phyloP scores from a whole-genome alignment of 1,140 invertebrate genomes.

The Drosophila fuyamai region DNA sequence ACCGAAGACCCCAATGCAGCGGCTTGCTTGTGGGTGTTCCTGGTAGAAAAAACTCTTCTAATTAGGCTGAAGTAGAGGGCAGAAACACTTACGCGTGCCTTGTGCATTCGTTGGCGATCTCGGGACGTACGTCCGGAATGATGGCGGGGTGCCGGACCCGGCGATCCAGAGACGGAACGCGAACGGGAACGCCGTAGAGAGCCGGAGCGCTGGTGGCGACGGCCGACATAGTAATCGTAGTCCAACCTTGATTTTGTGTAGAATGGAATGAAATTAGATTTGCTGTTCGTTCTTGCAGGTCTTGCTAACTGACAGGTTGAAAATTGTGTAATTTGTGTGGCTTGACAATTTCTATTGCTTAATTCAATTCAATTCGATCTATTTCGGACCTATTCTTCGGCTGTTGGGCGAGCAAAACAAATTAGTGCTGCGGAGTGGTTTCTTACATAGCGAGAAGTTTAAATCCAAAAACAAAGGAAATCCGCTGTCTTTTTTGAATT shows the following conservation, averaged over 20 bases:
- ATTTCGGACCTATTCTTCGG: slow-evolving; percentile 16
- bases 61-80: background rate
- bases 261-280: slow-evolving; percentile 64
- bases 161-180: slow-evolving; percentile 35
- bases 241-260: slow-evolving; percentile 65
- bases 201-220: slow-evolving; percentile 24
- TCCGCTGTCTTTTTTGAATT: slow-evolving; percentile 15
- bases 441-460: slow-evolving; percentile 28
- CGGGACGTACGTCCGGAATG: slow-evolving; percentile 31
- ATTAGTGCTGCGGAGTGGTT: slow-evolving; percentile 5
- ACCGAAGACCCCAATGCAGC: slow-evolving; percentile 97
- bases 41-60: slow-evolving; percentile 30
- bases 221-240: slow-evolving; percentile 41
- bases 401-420: background rate
- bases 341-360: slow-evolving; percentile 8
- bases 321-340: slow-evolving; percentile 30
- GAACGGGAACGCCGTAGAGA: slow-evolving; percentile 40
- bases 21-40: slow-evolving; percentile 94
- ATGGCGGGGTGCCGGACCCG: slow-evolving; percentile 14
- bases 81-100: slow-evolving; percentile 50
- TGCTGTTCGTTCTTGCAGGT: slow-evolving; percentile 43
- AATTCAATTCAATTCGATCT: slow-evolving; percentile 12
- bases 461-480: background rate
- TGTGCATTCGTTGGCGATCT: slow-evolving; percentile 52
- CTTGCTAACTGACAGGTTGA: slow-evolving; percentile 34